These are phyloP conservation scores for Pseudolaguvia tuberculata DNA, from an alignment of 2,113 vertebrate species.

Conservation along the genomic window DNA sequence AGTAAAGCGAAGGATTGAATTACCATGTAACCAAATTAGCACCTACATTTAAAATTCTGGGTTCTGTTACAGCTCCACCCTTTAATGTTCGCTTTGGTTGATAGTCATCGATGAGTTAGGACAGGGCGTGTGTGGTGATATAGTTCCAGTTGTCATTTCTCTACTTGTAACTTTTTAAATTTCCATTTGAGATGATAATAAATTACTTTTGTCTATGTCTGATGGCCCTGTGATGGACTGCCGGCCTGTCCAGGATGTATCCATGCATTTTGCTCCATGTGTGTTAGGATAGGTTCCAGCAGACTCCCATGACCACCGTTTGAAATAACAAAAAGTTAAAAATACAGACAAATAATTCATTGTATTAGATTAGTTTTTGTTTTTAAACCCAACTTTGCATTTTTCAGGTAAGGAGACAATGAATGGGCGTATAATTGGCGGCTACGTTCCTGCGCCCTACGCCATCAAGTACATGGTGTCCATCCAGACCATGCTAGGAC, in stretches of 20 bases:
- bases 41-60: neutral
- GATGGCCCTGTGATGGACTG: no score
- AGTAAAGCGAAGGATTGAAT: neutral
- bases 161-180: no score
- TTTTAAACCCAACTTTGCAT: constrained; percentile 22
- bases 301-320: no score
- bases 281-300: no score
- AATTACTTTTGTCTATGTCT: no score
- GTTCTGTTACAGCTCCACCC: constrained; percentile 5
- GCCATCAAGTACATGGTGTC: constrained; percentile 76
- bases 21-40: constrained; percentile 20
- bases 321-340: no score
- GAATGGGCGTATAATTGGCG: constrained; percentile 69
- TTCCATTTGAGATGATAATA: no score
- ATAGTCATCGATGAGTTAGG: neutral
- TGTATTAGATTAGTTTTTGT: neutral
- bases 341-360: no score
- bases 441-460: constrained; percentile 65
- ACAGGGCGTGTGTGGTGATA: neutral
- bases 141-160: no score
- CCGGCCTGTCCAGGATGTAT: no score
- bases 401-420: constrained; percentile 52
- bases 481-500: constrained; percentile 64
- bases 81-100: neutral
- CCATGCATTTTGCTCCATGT: no score